Evolutionary conservation across 2,888 invertebrate species (phyloP), one percentile per base, ranked within the genome.

Genomic region (Heliconius erato): DNA sequence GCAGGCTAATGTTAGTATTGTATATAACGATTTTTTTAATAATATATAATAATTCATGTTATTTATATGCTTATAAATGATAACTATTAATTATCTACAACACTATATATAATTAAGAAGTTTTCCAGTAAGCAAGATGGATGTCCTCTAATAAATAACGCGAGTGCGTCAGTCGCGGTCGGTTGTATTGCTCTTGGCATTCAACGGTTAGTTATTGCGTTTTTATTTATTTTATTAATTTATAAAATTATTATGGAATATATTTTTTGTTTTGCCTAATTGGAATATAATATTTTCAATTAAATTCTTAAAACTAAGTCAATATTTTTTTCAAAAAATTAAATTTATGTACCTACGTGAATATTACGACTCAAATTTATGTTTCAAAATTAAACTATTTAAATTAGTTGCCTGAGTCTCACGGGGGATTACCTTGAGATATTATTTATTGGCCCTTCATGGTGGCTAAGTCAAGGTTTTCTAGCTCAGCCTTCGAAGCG

Each of bases 141-240:
- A 81, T 59, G 79, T 79, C 81, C 28, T 63, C 63, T 40, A 44
- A 72, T 79, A 79, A 79, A 68, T 71, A 44, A 69, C 77, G 44
- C 0, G 28, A 44, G 68, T 81, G 77, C 81, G 81, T 81, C 81
- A 81, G 44, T 59, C 59, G 59, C 74, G 68, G 35, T 54, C 68
- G 69, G 44, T 81, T 44, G 69, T 81, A 77, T 78, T 65, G 71
- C 71, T 81, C 69, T 81, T 81, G 77, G 81, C 81, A 44, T 69
- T 78, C 65, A 78, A 28, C 78, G 23, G 26, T 65, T 78, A 67
- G 16, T 14, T 78, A 12, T 49, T 44, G 44, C 28, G n/a, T 26
- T 65, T 78, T 67, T 76, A 26, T 35, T 19, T 63, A 76, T 59
- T 74, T 26, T 72, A 28, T 59, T 44, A 35, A 74, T 76, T 76